Percentiles rank a stretch among this genome's conserved stretches.
Evolutionary conservation across 1,140 invertebrate species (phyloP).

Genomic region (Drosophila albomicans): DNA sequence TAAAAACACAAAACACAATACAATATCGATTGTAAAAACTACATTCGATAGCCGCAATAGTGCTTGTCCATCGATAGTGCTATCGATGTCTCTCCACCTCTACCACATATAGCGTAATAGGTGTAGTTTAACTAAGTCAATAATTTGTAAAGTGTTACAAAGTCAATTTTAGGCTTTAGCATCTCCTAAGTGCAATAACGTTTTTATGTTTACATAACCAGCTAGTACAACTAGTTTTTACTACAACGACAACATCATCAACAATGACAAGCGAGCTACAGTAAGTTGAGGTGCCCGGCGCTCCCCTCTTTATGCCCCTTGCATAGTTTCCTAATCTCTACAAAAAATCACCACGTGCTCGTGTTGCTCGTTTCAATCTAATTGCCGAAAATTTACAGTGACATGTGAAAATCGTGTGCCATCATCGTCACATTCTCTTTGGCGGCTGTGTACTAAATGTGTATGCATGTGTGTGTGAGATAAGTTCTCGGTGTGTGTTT

Average conservation of each 20-base stretch:
- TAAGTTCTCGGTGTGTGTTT: constrained; percentile 9
- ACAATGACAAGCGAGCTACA: constrained; percentile 70
- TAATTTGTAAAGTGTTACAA: constrained; percentile 46
- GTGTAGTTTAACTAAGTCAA: constrained; percentile 45
- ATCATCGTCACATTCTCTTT: background rate
- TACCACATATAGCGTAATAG: constrained; percentile 42
- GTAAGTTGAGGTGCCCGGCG: constrained; percentile 50
- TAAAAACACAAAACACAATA: no score
- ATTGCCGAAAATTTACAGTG: constrained; percentile 71
- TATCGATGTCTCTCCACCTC: constrained; percentile 22
- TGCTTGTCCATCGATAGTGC: no score
- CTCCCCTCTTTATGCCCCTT: background rate
- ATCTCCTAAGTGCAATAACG: constrained; percentile 53
- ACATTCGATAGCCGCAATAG: background rate
- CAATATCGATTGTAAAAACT: background rate
- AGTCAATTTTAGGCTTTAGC: constrained; percentile 29
- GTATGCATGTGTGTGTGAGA: constrained; percentile 10
- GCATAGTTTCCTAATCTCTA: constrained; percentile 23
- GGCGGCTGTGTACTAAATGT: constrained; percentile 31
- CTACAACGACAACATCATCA: constrained; percentile 38
- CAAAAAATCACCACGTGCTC: constrained; percentile 36
- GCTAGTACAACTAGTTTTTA: background rate
- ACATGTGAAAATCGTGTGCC: constrained; percentile 68
- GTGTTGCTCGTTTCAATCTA: constrained; percentile 41
- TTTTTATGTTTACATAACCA: constrained; percentile 80